Evolutionary conservation across 2,113 vertebrate species (phyloP), one percentile per base, ranked within the genome.

Genomic region (Riparia riparia): DNA sequence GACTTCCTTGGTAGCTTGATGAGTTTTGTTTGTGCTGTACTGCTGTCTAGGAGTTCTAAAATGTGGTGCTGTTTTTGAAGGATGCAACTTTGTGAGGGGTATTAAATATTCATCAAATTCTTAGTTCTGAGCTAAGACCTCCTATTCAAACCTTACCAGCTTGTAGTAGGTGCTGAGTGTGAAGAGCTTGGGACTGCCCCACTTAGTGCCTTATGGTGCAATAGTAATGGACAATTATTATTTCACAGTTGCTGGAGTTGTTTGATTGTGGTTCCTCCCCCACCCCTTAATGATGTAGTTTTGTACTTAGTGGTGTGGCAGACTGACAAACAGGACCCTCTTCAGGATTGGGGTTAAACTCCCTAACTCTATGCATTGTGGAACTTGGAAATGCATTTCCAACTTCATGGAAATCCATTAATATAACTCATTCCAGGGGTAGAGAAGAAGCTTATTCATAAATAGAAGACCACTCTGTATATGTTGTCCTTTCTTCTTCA

Each of bases 71-170:
- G 47, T 26, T 95, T 78, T 83, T 83, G 77, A 72, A 86, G 53
- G 39, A 39, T 90, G 70, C 47, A 80, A 65, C 57, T 93, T 90
- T 64, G 66, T 60, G 44, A 86, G 44, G 32, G 11, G 2, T 51
- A 65, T 90, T 89, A 86, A 96, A 86, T 89, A 95, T 93, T 94
- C 87, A 83, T 86, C n/a, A 44, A 51, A 83, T 44, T 53, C 58
- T 72, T 78, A n/a, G 56, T 64, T 77, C 54, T 49, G 37, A 89
- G 58, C 37, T n/a, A 69, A 64, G 63, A 47, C 42, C 28, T 63
- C 39, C 53, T 80, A 51, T 86, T 74, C 45, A 84, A 20, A 89
- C 56, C 26, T 84, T 45, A 58, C 14, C 2, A 3, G 54, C 47
- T 70, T 89, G 22, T 64, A 68, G 64, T 39, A 49, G 74, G 41